Percentiles rank a stretch among this genome's conserved stretches.
These are phyloP conservation scores for Melospiza melodia DNA, from an alignment of 2,113 vertebrate species.

Conservation along the genomic window DNA sequence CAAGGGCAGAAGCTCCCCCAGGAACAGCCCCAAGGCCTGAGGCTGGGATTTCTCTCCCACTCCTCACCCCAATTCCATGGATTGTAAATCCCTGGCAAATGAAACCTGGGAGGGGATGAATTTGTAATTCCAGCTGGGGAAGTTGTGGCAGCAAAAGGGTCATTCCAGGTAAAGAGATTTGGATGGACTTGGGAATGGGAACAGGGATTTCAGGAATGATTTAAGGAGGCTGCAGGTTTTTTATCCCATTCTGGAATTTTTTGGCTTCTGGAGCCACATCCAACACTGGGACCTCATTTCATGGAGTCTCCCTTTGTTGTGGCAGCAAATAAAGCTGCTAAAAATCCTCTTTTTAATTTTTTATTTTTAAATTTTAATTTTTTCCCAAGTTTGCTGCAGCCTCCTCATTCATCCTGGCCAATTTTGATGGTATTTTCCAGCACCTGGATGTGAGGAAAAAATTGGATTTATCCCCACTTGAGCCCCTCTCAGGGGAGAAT, in stretches of 20 bases:
- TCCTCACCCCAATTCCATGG: neutral
- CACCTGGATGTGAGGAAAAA: neutral
- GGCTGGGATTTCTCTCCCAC: neutral
- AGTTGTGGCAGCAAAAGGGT: neutral
- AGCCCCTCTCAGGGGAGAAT: neutral
- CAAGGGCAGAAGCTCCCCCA: fast-evolving
- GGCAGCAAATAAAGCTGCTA: neutral
- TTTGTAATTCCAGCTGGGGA: neutral
- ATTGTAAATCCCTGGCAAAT: neutral
- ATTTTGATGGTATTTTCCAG: neutral
- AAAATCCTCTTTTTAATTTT: neutral
- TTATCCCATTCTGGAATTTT: neutral
- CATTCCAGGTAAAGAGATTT: no score
- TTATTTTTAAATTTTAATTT: neutral
- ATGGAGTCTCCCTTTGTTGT: neutral
- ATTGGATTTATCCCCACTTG: neutral
- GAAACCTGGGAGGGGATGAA: neutral
- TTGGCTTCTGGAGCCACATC: neutral
- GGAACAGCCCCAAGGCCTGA: neutral
- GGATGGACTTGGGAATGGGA: neutral
- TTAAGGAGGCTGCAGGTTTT: neutral
- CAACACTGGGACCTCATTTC: fast-evolving
- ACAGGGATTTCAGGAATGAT: neutral
- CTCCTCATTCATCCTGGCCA: neutral
- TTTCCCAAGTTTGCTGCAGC: neutral